Evolutionary conservation across 2,113 vertebrate genomes (phyloP).

Genomic region (Glaucomys volans): DNA sequence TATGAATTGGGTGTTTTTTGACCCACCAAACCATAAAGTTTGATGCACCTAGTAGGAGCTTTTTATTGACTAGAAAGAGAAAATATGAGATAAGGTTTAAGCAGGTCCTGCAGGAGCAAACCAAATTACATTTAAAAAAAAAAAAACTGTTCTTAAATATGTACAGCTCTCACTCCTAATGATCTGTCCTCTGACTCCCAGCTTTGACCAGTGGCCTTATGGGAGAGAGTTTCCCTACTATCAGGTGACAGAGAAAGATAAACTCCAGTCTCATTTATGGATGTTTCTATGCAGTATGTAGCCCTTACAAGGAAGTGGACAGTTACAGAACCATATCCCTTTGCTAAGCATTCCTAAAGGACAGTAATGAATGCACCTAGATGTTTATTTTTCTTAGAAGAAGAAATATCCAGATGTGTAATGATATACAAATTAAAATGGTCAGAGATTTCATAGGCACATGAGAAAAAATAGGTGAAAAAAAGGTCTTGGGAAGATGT

Average conservation of each 20-base stretch:
- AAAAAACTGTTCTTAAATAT: neutral
- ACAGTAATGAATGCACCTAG: neutral
- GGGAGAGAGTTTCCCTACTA: neutral
- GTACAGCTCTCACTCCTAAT: neutral
- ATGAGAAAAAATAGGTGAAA: neutral
- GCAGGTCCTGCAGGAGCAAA: neutral
- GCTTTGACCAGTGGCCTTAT: accelerated
- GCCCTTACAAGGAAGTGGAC: neutral
- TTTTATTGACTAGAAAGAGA: neutral
- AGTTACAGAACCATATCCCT: neutral
- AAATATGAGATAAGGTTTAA: neutral
- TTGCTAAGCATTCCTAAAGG: neutral
- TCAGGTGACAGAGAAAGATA: neutral
- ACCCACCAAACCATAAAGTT: neutral
- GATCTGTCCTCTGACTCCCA: neutral
- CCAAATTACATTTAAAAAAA: neutral
- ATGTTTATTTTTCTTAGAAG: neutral
- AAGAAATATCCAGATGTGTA: neutral
- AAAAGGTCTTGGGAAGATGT: neutral
- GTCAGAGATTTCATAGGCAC: neutral
- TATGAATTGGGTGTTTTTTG: neutral
- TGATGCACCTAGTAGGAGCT: neutral
- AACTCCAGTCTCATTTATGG: neutral
- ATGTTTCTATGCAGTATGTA: neutral
- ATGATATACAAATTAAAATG: neutral